Conservation (phyloP, 2,797 vertebrate genomes). For the Leptodactylus fallax region DNA sequence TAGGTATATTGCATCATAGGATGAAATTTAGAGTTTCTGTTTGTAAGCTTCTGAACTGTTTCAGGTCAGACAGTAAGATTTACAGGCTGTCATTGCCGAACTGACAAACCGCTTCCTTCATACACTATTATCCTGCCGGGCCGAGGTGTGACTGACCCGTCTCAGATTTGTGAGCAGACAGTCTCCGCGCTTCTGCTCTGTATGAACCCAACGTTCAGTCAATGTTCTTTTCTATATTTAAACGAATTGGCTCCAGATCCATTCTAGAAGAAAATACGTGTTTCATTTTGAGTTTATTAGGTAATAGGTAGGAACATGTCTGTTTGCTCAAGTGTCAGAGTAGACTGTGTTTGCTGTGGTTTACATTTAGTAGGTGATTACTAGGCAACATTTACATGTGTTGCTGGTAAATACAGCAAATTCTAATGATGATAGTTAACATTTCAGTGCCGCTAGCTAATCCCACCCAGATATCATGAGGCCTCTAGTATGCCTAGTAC, state of each 20-base stretch:
- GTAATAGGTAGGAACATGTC: slow-evolving; percentile 16
- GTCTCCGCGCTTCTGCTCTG: not conserved
- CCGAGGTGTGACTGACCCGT: not conserved
- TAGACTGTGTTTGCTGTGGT: slow-evolving; percentile 24
- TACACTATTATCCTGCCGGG: not conserved
- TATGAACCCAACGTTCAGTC: not conserved
- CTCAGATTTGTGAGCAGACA: not conserved
- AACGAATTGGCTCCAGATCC: not conserved
- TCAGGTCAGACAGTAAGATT: not conserved
- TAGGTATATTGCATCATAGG: not conserved
- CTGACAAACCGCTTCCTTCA: not conserved
- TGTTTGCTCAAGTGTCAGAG: slow-evolving; percentile 31
- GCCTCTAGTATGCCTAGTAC: not conserved
- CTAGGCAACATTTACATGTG: slow-evolving; percentile 39
- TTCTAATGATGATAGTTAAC: not conserved
- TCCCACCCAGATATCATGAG: not conserved
- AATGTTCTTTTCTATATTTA: not conserved
- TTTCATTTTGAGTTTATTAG: slow-evolving; percentile 40
- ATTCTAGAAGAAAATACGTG: slow-evolving; percentile 14
- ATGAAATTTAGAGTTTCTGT: not conserved
- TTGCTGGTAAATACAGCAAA: slow-evolving; percentile 42
- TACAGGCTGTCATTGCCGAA: not conserved
- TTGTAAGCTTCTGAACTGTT: not conserved
- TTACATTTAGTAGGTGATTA: slow-evolving; percentile 33
- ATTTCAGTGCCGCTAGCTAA: not conserved